These are phyloP conservation scores for Micropoecilia bifurca DNA, from an alignment of 2,797 vertebrate genomes.

Conservation along the genomic window DNA sequence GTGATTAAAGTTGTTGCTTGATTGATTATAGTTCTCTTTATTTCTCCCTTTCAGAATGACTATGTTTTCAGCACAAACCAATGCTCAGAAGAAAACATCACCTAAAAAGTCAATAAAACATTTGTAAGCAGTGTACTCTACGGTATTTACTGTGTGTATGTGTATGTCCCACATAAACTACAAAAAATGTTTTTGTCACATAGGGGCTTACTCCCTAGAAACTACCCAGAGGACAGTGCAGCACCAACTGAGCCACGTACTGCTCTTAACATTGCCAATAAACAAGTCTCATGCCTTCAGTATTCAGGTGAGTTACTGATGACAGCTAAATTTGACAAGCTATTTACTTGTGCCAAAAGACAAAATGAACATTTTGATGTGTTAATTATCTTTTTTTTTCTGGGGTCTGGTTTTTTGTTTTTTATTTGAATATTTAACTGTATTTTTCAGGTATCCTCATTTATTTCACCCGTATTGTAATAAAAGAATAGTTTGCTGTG, in stretches of 20 bases:
- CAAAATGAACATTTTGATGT: not conserved
- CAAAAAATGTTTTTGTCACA: slow-evolving; percentile 22
- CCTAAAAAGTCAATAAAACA: slow-evolving; percentile 68
- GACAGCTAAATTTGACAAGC: not conserved
- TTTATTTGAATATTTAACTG: not conserved
- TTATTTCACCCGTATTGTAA: not conserved
- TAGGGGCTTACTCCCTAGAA: slow-evolving; percentile 71
- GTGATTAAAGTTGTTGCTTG: not conserved
- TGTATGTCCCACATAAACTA: not conserved
- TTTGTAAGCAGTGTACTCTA: slow-evolving; percentile 63
- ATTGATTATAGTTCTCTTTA: not conserved
- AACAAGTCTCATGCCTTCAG: slow-evolving; percentile 79
- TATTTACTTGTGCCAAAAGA: not conserved
- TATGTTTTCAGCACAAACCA: slow-evolving; percentile 87
- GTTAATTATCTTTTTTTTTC: not conserved
- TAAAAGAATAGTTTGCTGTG: no score
- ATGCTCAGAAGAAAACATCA: slow-evolving; percentile 67
- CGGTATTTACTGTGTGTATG: not conserved
- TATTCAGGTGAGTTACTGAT: slow-evolving; percentile 83
- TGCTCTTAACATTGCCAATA: slow-evolving; percentile 65
- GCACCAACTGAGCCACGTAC: slow-evolving; percentile 70
- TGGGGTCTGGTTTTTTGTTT: not conserved
- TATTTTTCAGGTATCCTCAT: not conserved
- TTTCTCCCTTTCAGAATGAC: slow-evolving; percentile 71
- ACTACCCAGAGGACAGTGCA: slow-evolving; percentile 78